Percentiles rank a stretch among this genome's conserved stretches.
Conservation (phyloP, 2,888 invertebrate species). For the Anaspis maculata region DNA sequence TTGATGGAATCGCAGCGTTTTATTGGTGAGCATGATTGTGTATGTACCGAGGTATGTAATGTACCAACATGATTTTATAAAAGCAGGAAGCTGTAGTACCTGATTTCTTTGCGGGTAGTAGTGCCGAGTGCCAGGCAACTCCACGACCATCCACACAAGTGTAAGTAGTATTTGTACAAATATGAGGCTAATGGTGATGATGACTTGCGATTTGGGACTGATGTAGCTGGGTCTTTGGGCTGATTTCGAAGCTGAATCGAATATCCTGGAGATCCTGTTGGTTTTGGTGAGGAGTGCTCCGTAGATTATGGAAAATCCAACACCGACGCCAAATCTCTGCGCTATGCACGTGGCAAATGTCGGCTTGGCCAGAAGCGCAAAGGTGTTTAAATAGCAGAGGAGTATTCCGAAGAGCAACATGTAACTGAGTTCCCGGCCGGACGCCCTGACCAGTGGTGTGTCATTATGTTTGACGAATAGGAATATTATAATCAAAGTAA, state of each 20-base stretch:
- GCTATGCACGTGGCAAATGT: conserved; percentile 50
- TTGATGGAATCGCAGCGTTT: no score
- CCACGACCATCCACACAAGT: conserved; percentile 57
- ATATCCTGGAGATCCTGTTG: conserved; percentile 55
- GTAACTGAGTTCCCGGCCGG: conserved; percentile 55
- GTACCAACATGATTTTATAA: no score
- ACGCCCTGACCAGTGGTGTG: conserved; percentile 55
- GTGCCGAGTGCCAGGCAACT: conserved; percentile 53
- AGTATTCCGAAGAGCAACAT: conserved; percentile 55
- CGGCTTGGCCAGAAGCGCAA: conserved; percentile 51
- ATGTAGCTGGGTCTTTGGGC: conserved; percentile 57
- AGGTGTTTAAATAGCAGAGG: conserved; percentile 55
- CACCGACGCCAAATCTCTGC: conserved; percentile 56
- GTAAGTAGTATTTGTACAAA: conserved; percentile 48
- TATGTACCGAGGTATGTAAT: no score
- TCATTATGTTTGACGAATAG: conserved; percentile 57
- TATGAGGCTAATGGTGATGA: conserved; percentile 51
- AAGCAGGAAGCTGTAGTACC: no score
- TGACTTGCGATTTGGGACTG: conserved; percentile 56
- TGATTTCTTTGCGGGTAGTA: conserved; percentile 49
- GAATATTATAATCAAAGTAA: conserved; percentile 52
- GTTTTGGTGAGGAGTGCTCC: conserved; percentile 59
- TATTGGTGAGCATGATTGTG: no score
- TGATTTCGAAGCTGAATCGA: conserved; percentile 53
- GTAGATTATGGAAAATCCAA: conserved; percentile 58